Evolutionary conservation across 1,140 invertebrate genomes (phyloP), one percentile per base, ranked within the genome.

Genomic region (Heliconius hewitsoni): DNA sequence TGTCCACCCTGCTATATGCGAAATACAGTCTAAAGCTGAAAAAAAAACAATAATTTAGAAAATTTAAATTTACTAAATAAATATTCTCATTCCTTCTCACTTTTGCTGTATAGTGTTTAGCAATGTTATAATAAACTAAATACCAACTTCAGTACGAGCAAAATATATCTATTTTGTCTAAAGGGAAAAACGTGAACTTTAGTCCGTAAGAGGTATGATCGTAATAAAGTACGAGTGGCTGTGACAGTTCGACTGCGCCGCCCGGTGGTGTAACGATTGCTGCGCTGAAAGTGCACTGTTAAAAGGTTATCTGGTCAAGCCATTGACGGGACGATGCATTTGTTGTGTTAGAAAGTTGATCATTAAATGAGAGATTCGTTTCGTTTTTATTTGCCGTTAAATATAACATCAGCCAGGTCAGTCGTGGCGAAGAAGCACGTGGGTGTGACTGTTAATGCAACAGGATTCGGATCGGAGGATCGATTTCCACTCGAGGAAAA

Each of bases 171-270:
- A 50, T 27, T 34, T 30, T 76, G 52, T 60, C 60, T 70, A 42
- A 76, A 71, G 75, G 75, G 66, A 76, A 66, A 66, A 75, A 71
- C 60, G 60, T 79, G 73, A 79, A 79, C 78, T 79, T 79, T 75
- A 79, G 46, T 71, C 46, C 50, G 52, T 74, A 75, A 42, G 16
- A 75, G 70, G 57, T 60, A 78, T 73, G 55, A 79, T 79, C 50
- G 73, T 70, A 81, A 84, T 84, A 81, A 82, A 82, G 79, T 66
- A 78, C 71, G 72, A 37, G 79, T 66, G 0, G 16, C 60, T 30
- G 81, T 76, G 82, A 82, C 81, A 81, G 81, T 80, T 83, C 81
- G 84, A 82, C 79, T 75, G 80, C 78, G 80, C 81, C 79, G 80
- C 55, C 74, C 77, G 71, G 55, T 50, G 73, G 60, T 76, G 81